Percentiles rank a stretch among this genome's conserved stretches.
phyloP scores from a whole-genome alignment of 2,888 invertebrate genomes.

The Apantesis nais region DNA sequence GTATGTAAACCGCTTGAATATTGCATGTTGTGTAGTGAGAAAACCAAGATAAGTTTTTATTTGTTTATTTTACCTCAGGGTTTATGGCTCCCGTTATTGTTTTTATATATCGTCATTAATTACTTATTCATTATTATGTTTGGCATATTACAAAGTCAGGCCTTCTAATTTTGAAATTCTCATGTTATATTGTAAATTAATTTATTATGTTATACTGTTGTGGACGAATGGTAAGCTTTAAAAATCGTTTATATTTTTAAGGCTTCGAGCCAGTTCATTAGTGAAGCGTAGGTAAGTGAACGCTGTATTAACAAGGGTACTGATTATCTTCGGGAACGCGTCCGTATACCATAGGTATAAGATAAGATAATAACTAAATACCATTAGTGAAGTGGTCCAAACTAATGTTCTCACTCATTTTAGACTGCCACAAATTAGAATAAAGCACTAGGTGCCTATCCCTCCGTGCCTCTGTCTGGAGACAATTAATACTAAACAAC shows the following conservation, averaged over 20 bases:
- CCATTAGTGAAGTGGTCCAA: slow-evolving; percentile 39
- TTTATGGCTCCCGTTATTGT: slow-evolving; percentile 73
- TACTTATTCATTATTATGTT: slow-evolving; percentile 67
- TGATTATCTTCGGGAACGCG: slow-evolving; percentile 51
- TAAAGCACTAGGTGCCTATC: slow-evolving; percentile 57
- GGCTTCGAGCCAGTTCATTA: slow-evolving; percentile 66
- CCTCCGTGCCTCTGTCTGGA: slow-evolving; percentile 44
- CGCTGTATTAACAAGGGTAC: slow-evolving; percentile 28
- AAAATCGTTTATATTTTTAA: slow-evolving; percentile 58
- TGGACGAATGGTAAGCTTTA: slow-evolving; percentile 63
- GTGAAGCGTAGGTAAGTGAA: slow-evolving; percentile 46
- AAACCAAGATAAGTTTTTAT: slow-evolving; percentile 77
- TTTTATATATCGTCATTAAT: slow-evolving; percentile 65
- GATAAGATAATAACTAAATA: slow-evolving; percentile 57
- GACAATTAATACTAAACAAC: slow-evolving; percentile 55
- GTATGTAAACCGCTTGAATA: slow-evolving; percentile 74
- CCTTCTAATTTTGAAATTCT: slow-evolving; percentile 62
- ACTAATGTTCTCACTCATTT: slow-evolving; percentile 33
- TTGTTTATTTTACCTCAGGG: slow-evolving; percentile 78
- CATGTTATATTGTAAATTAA: slow-evolving; percentile 48
- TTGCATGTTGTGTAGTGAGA: slow-evolving; percentile 81
- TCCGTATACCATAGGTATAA: slow-evolving; percentile 56
- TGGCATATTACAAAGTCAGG: slow-evolving; percentile 62
- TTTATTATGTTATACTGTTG: slow-evolving; percentile 52
- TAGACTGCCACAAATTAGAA: slow-evolving; percentile 67